Evolutionary conservation across 2,888 invertebrate genomes (phyloP), one percentile per base, ranked within the genome.

Genomic region (Drosophila monieri): DNA sequence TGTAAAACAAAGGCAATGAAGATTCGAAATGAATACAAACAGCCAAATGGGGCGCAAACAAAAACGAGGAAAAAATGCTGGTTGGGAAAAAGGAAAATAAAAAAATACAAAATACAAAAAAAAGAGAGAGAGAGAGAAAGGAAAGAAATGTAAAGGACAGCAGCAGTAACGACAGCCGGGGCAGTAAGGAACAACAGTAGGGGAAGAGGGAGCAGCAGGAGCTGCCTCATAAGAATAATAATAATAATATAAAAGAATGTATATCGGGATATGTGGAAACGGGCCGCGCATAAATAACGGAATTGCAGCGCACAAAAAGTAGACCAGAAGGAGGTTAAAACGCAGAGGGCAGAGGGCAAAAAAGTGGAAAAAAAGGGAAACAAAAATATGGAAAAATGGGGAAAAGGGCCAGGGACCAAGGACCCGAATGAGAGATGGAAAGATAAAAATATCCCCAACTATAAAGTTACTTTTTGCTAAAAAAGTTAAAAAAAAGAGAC

Each of bases 1-100:
- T 85, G 80, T 85, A 83, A 83, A 83, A 83, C 85, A 85, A 83
- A 85, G 76, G 85, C 70, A 61, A 73, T 73, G 73, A 73, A 73
- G 70, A 54, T 56, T 59, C 69, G 54, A 69, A 70, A 73, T 70
- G 65, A 69, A 73, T 68, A 73, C 69, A 69, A 73, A 69, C 53
- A 68, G 53, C 62, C 62, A 60, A 69, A 69, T 52, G 52, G 59
- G 67, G 60, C 68, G 68, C 52, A 67, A 68, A 67, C 62, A 60
- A 67, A 67, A 60, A 55, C 44, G 12, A 23, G 10, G 21, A 41
- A 25, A 12, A 46, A 9, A 35, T 41, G 9, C 8, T 14, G 37
- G 27, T 9, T 9, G 9, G 27, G 3, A 21, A 39, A 37, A 8
- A 9, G 6, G n/a, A 14, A 12, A 23, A 23, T 15, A 30, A 15